Evolutionary conservation across 92 coral and sea anemone species (phyloP).

Genomic region (Phymanthus crucifer): DNA sequence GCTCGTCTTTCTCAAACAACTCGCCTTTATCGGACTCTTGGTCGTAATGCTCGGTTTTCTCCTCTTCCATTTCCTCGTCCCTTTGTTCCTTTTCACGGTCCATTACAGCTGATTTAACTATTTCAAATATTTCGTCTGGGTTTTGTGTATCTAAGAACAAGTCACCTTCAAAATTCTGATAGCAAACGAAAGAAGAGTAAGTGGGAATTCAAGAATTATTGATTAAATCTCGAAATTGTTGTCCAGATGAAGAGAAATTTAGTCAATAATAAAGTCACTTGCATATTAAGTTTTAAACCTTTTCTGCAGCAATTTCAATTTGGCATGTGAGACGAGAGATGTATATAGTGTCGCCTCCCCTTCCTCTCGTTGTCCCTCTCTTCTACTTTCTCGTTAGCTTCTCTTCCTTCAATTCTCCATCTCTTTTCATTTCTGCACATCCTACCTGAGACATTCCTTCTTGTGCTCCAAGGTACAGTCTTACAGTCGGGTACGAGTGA

Average conservation of each 20-base stretch:
- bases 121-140: constrained; percentile 52
- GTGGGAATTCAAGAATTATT: not conserved
- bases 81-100: constrained; percentile 43
- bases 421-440: not conserved
- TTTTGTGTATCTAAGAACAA: constrained; percentile 48
- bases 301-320: not conserved
- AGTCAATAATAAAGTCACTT: no score
- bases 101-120: constrained; percentile 44
- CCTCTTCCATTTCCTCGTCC: constrained; percentile 4
- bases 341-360: no score
- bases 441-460: constrained; percentile 72
- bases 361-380: no score
- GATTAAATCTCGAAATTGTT: no score
- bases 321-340: no score
- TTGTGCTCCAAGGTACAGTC: constrained; percentile 74
- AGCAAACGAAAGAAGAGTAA: not conserved
- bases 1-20: not conserved
- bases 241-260: no score
- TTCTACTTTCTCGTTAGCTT: no score
- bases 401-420: not conserved
- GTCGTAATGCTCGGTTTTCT: not conserved
- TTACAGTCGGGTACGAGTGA: constrained; percentile 80
- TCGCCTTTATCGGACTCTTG: not conserved
- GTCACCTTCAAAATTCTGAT: constrained; percentile 62
- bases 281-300: no score